These are phyloP conservation scores for Pelodytes ibericus DNA, from an alignment of 2,797 vertebrate species.

Conservation along the genomic window DNA sequence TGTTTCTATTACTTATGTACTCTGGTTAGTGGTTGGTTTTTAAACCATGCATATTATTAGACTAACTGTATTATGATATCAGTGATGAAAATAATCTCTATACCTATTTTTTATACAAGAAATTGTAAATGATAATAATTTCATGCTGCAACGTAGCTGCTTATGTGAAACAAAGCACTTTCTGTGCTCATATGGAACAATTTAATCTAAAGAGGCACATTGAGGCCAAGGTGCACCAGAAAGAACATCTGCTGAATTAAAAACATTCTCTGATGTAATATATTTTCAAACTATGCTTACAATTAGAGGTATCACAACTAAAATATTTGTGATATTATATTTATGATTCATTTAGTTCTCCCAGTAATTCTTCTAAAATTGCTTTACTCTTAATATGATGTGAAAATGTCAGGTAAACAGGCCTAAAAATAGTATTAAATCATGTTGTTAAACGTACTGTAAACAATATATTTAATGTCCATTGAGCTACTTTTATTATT, in stretches of 20 bases:
- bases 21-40: background rate
- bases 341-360: too few relatives aligned
- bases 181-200: constrained; percentile 42
- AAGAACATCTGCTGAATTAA: constrained; percentile 45
- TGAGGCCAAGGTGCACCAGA: constrained; percentile 43
- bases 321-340: too few relatives aligned
- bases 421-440: too few relatives aligned
- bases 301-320: background rate
- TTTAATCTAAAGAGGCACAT: constrained; percentile 50
- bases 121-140: constrained; percentile 23
- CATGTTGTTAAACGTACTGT: too few relatives aligned
- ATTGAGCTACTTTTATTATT: too few relatives aligned
- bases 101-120: constrained; percentile 37
- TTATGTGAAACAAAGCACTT: constrained; percentile 38
- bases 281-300: constrained; percentile 27
- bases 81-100: constrained; percentile 1
- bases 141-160: constrained; percentile 23
- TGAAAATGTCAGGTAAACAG: too few relatives aligned
- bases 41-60: background rate
- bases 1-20: background rate
- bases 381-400: too few relatives aligned
- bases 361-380: too few relatives aligned
- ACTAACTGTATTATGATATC: background rate
- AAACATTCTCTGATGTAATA: constrained; percentile 34
- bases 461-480: too few relatives aligned